These are phyloP conservation scores for Cavia porcellus DNA, from an alignment of 2,113 vertebrate genomes.

Conservation along the genomic window DNA sequence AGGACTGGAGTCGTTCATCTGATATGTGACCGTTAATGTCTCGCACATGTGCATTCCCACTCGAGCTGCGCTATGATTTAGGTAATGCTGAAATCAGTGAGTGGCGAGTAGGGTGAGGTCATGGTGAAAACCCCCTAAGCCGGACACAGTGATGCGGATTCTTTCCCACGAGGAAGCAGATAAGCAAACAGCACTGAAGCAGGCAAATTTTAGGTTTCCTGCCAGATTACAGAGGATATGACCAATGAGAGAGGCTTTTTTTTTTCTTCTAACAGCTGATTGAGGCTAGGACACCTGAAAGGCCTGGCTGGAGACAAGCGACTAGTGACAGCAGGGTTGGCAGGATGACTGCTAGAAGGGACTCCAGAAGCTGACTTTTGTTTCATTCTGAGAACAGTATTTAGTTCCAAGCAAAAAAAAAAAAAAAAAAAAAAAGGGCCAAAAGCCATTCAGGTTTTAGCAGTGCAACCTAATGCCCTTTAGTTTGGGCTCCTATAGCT, in stretches of 20 bases:
- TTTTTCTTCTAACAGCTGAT: not conserved
- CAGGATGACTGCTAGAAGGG: not conserved
- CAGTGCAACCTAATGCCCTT: not conserved
- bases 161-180: conserved; percentile 77
- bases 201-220: conserved; percentile 72
- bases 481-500: not conserved
- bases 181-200: conserved; percentile 59
- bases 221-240: conserved; percentile 73
- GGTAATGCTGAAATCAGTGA: not conserved
- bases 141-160: conserved; percentile 71
- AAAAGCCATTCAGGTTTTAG: not conserved
- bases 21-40: not conserved
- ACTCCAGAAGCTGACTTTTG: not conserved
- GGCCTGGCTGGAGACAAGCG: not conserved
- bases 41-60: not conserved
- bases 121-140: conserved; percentile 75
- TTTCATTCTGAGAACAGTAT: conserved; percentile 5
- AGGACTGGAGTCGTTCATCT: not conserved
- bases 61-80: not conserved
- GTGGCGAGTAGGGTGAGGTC: conserved; percentile 71
- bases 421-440: not conserved
- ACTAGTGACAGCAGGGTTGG: not conserved
- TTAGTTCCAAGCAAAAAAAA: conserved; percentile 38
- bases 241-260: conserved; percentile 39
- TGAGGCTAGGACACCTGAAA: conserved; percentile 59